phyloP scores from a whole-genome alignment of 2,797 vertebrate species.

The Tapirus indicus region DNA sequence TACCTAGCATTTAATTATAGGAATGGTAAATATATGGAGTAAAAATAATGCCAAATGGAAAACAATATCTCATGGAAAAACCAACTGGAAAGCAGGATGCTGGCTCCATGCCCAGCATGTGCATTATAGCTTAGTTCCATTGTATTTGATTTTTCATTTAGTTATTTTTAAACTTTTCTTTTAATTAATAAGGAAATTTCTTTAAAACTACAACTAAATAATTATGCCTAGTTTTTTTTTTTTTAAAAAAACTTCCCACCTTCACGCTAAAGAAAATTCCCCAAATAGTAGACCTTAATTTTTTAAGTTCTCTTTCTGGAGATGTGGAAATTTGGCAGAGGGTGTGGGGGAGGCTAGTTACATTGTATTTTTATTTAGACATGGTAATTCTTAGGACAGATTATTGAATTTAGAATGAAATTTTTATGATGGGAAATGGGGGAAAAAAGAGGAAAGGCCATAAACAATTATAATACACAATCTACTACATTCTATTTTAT shows the following conservation, averaged over 20 bases:
- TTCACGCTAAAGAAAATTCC: neutral
- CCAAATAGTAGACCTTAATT: neutral
- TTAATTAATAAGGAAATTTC: neutral
- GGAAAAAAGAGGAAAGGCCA: neutral
- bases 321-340: neutral
- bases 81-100: neutral
- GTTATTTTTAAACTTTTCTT: neutral
- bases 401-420: constrained; percentile 42
- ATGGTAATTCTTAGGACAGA: neutral
- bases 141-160: neutral
- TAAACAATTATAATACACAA: neutral
- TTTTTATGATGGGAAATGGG: neutral
- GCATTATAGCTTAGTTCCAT: neutral
- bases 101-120: neutral
- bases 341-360: neutral
- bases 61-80: neutral
- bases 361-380: neutral
- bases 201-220: neutral
- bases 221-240: constrained; percentile 6
- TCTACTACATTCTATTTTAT: neutral
- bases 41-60: neutral
- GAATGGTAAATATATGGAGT: neutral
- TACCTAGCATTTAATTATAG: neutral
- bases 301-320: neutral
- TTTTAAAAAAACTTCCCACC: neutral